Evolutionary conservation across 2,113 vertebrate genomes (phyloP), one percentile per base, ranked within the genome.

Genomic region (Pelobates fuscus): DNA sequence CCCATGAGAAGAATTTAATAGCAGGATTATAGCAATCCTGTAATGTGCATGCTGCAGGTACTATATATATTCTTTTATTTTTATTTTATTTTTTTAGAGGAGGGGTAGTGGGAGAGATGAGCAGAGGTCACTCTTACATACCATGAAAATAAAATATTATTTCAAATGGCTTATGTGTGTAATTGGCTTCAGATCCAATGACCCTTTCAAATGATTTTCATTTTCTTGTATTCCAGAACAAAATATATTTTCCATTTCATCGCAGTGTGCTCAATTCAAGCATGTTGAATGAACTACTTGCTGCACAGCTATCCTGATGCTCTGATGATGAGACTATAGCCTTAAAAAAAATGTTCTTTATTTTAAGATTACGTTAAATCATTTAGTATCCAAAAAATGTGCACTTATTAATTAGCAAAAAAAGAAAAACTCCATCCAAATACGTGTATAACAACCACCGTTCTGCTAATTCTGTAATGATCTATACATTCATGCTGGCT

Each of bases 191-290:
- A 63, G 15, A 63, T 32, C 30, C 29, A 32, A 29, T 63, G 60
- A 63, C 60, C 60, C 60, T 63, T 63, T 37, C 18, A 63, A 63
- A 18, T 32, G 60, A 63, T n/a, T 32, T 32, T 63, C 60, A 63
- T 63, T 63, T 63, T 63, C 60, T 20, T 63, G 60, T 63, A 63
- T 37, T 63, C 60, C 12, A 21, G 27, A 63, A 63, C 26, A 63
- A 63, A 49, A 49, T 49, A 49, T 30, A 63, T 63, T 63, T 63
- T 63, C 60, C 30, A 30, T 30, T 63, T 37, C 60, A 63, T 63
- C 60, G 32, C 18, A 63, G 44, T 63, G 18, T 63, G 60, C 29
- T 63, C 17, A 63, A 63, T 63, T 37, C 60, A 37, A 63, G 60
- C 60, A 15, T 63, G n/a, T n/a, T n/a, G n/a, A n/a, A 30, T 63